Evolutionary conservation across 2,113 vertebrate genomes (phyloP).

Genomic region (Pterocles orientalis): DNA sequence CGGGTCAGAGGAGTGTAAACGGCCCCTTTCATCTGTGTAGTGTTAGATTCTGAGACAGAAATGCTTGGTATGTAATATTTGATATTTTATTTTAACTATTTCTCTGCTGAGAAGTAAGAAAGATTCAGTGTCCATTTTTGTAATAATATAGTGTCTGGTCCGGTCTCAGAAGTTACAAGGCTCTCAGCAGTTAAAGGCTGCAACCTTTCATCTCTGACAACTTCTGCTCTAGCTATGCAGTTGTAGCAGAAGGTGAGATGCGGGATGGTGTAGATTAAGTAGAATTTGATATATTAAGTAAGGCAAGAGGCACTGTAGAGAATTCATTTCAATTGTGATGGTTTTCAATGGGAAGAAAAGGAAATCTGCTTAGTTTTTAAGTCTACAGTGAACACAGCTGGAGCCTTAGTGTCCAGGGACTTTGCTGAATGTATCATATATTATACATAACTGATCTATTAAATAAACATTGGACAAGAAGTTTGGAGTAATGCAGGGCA

Average conservation of each 20-base stretch:
- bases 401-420: background rate
- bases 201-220: background rate
- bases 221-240: background rate
- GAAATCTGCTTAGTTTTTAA: background rate
- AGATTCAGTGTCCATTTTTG: background rate
- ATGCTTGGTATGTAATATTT: constrained; percentile 31
- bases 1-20: constrained; percentile 17
- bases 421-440: background rate
- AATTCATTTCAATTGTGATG: background rate
- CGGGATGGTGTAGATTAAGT: background rate
- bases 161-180: background rate
- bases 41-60: constrained; percentile 20
- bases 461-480: background rate
- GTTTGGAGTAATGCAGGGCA: background rate
- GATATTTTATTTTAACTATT: constrained; percentile 27
- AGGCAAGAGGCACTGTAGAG: background rate
- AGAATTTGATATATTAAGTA: background rate
- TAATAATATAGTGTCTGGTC: background rate
- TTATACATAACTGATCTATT: background rate
- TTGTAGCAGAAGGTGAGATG: background rate
- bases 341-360: background rate
- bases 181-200: background rate
- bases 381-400: background rate
- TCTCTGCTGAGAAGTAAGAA: background rate
- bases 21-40: background rate